phyloP scores from a whole-genome alignment of 2,797 vertebrate genomes.

The Dromococcyx pavoninus region DNA sequence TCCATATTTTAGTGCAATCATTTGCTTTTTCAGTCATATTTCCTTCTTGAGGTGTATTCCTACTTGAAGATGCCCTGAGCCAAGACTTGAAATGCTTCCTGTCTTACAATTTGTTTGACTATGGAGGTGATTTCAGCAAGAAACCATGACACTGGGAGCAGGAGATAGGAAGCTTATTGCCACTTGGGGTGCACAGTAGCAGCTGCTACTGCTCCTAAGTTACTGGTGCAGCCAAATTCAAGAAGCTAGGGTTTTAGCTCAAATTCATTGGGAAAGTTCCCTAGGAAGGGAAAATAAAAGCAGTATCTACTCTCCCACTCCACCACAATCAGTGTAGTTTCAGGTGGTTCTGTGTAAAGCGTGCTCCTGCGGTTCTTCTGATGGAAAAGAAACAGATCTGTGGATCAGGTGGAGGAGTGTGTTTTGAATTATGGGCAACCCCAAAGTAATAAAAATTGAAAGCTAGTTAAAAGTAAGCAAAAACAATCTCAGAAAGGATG shows the following conservation, averaged over 20 bases:
- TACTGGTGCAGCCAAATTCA: not conserved
- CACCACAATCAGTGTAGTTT: rapidly evolving
- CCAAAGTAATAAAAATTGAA: not conserved
- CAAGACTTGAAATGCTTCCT: not conserved
- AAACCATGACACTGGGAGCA: not conserved
- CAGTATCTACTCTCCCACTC: rapidly evolving
- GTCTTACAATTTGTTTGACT: not conserved
- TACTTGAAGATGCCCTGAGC: not conserved
- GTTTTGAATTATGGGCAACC: not conserved
- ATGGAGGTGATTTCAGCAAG: not conserved
- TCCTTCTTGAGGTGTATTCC: not conserved
- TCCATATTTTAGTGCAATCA: not conserved
- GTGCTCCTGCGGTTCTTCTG: not conserved
- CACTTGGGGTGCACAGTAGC: rapidly evolving
- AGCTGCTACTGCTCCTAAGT: not conserved
- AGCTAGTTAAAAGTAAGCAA: not conserved
- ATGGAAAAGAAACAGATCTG: not conserved
- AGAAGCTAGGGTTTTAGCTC: too few species aligned
- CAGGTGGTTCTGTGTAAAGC: not conserved
- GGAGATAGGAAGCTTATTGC: not conserved
- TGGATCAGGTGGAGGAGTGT: not conserved
- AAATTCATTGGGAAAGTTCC: not conserved
- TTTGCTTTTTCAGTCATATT: not conserved
- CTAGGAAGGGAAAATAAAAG: not conserved
- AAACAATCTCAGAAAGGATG: not conserved